These are phyloP conservation scores for Noctua pronuba DNA, from an alignment of 2,888 invertebrate species.

Conservation along the genomic window DNA sequence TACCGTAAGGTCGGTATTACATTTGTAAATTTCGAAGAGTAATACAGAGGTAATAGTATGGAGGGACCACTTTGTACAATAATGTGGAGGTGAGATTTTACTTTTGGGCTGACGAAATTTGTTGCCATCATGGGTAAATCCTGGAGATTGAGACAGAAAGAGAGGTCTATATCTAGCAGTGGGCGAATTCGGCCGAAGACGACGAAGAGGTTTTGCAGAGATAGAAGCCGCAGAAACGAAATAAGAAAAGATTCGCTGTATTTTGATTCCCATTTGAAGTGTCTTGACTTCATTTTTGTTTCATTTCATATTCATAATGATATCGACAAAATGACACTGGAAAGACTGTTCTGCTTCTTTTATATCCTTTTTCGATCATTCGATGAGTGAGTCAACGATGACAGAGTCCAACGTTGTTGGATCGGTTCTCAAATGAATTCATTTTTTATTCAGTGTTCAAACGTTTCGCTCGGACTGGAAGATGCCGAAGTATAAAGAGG, in stretches of 20 bases:
- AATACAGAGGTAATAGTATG: not conserved
- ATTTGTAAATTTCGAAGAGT: constrained; percentile 50
- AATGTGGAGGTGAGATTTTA: not conserved
- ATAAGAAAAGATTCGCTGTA: not conserved
- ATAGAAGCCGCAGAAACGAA: not conserved
- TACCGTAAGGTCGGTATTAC: constrained; percentile 64
- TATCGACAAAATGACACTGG: not conserved
- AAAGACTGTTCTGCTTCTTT: not conserved
- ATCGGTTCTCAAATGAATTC: no score
- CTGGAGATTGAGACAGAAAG: not conserved
- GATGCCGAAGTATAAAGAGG: not conserved
- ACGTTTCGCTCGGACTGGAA: no score
- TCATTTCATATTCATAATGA: not conserved
- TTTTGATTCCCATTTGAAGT: not conserved
- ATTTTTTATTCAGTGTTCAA: no score
- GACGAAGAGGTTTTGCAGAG: not conserved
- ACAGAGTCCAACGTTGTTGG: not conserved
- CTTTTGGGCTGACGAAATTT: not conserved
- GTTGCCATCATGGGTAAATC: not conserved
- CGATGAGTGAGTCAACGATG: not conserved
- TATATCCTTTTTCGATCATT: not conserved
- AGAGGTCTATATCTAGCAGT: not conserved
- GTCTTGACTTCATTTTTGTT: not conserved
- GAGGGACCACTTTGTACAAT: constrained; percentile 18
- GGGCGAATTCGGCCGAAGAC: not conserved